phyloP scores from a whole-genome alignment of 2,797 vertebrate genomes.

The Chiroxiphia lanceolata region DNA sequence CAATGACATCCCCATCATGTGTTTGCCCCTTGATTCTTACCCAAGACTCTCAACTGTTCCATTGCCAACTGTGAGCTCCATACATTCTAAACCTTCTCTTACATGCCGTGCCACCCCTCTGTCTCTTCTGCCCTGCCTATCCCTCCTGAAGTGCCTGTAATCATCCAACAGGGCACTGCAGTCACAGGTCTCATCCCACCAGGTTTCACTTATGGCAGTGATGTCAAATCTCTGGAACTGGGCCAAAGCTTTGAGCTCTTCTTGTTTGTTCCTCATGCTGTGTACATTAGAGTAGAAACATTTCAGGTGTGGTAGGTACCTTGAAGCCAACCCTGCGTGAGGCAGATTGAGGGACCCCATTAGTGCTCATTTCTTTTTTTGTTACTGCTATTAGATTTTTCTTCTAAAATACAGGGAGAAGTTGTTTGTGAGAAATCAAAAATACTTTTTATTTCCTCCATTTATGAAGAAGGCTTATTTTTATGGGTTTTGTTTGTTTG shows the following conservation, averaged over 20 bases:
- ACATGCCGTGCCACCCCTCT: not conserved
- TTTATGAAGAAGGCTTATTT: not conserved
- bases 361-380: not conserved
- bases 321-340: not conserved
- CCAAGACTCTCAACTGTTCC: not conserved
- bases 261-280: not conserved
- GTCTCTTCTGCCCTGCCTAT: not conserved
- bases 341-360: not conserved
- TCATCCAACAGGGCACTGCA: not conserved
- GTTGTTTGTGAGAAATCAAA: not conserved
- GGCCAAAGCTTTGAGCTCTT: not conserved
- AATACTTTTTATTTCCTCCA: accelerated
- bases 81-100: not conserved
- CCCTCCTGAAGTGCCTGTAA: not conserved
- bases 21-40: not conserved
- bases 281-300: not conserved
- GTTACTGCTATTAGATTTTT: not conserved
- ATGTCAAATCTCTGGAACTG: not conserved
- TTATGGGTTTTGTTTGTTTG: not conserved
- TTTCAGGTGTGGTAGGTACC: not conserved
- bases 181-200: not conserved
- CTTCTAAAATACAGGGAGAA: not conserved
- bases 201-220: not conserved
- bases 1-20: not conserved
- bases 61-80: not conserved